Evolutionary conservation across 2,113 vertebrate genomes (phyloP).

Genomic region (Pagrus major): DNA sequence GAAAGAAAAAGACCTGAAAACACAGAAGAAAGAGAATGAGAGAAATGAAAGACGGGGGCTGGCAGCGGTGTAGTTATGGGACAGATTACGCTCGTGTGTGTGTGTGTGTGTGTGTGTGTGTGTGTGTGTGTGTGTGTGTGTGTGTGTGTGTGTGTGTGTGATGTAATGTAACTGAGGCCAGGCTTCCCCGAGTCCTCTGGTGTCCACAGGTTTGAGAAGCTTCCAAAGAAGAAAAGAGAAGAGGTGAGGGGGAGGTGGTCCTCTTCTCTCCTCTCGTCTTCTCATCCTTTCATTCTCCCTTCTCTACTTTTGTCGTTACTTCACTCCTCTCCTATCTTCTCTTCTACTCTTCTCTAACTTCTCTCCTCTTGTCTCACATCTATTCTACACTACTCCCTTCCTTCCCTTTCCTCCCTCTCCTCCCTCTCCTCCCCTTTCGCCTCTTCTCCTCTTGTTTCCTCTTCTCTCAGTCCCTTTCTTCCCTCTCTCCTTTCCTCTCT

Average conservation of each 20-base stretch:
- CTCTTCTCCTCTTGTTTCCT: not conserved
- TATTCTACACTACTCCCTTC: not conserved
- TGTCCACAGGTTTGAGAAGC: constrained; percentile 60
- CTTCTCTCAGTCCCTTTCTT: not conserved
- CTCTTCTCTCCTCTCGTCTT: not conserved
- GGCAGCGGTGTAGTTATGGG: constrained; percentile 70
- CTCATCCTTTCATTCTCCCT: not conserved
- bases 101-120: constrained; percentile 50
- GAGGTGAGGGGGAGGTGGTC: constrained; percentile 17
- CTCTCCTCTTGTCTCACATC: not conserved
- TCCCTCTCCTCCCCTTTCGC: not conserved
- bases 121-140: constrained; percentile 44
- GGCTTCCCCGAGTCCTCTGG: constrained; percentile 63
- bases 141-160: constrained; percentile 34
- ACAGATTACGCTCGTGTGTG: constrained; percentile 67
- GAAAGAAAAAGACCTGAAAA: constrained; percentile 76
- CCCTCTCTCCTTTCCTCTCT: not conserved
- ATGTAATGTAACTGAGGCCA: constrained; percentile 67
- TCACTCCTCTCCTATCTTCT: not conserved
- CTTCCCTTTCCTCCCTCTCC: not conserved
- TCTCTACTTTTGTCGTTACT: not conserved
- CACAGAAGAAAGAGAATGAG: constrained; percentile 74
- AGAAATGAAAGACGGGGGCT: constrained; percentile 76
- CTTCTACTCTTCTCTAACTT: not conserved
- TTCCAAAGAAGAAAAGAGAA: constrained; percentile 39